Base-by-base conservation (phyloP, 2,113 vertebrate genomes). In the Maccullochella peelii region DNA sequence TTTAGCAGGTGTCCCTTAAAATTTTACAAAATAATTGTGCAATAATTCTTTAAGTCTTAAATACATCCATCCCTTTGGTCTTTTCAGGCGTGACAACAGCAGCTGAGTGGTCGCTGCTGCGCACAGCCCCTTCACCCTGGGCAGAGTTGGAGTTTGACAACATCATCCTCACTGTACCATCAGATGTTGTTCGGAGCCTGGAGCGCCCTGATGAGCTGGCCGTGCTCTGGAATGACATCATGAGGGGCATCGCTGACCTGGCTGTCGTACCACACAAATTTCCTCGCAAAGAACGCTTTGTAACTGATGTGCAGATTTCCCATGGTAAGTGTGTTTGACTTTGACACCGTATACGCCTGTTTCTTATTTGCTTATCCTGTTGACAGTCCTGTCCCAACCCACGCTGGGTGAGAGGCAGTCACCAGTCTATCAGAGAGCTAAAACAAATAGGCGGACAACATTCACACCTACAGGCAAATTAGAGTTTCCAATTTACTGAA, bases 271-370 rank as follows among this genome's bases (percentile, higher is more conserved):
- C 96, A 27, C 87, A 90, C 68, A 94, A 92, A 23, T 93, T 97
- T 63, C 90, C 94, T 1, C 94, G 95, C 69, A 97, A 96, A 54
- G 96, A 98, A 82, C 96, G 96, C 14, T 94, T 96, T 58, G 96
- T 98, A 0, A 79, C 95, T 0, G 96, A 97, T 5, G 95, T 97
- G 83, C 96, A 98, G 82, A 96, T 97, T 84, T 95, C 96, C 73
- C 15, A 71, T 0, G 96, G 96, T 96, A 66, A 73, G 49, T 21
- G n/a, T 40, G 8, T n/a, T 38, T 10, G 30, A 16, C 11, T 69
- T 65, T 42, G 10, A 63, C 8, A 23, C 1, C 30, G 6, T 40
- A n/a, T 18, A 6, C 6, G 20, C 6, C 8, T 33, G 2, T 27
- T 25, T 49, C 33, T 54, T 65, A 23, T 14, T 73, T 47, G 25